These are phyloP conservation scores for Lepidocolaptes lacrymiger DNA, from an alignment of 2,797 vertebrate genomes.

Conservation along the genomic window DNA sequence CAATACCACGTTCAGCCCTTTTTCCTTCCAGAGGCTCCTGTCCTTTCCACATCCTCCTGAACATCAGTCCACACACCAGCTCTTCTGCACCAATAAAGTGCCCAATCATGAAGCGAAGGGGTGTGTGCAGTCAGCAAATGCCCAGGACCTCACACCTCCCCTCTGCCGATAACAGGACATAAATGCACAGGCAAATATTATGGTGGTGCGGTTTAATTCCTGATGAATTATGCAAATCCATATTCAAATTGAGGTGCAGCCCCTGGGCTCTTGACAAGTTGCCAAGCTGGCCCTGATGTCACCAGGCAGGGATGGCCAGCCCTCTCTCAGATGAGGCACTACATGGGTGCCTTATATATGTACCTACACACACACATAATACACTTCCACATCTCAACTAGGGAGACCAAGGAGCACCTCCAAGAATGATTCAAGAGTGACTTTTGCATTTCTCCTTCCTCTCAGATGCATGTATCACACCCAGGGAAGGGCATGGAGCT, in stretches of 20 bases:
- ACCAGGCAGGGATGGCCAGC: not conserved
- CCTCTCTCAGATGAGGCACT: not conserved
- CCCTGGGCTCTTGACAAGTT: slow-evolving; percentile 15
- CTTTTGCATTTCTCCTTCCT: not conserved
- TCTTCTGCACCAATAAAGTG: not conserved
- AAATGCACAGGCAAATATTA: not conserved
- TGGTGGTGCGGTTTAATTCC: not conserved
- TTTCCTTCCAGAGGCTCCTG: not conserved
- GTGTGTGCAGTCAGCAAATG: rapidly evolving
- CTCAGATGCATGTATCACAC: rapidly evolving
- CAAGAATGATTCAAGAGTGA: not conserved
- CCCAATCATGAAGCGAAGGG: rapidly evolving
- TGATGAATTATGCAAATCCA: slow-evolving; percentile 33
- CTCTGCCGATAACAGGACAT: not conserved
- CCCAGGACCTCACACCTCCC: not conserved
- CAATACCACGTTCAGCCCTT: not conserved
- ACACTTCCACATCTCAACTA: not conserved
- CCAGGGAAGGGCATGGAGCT: not conserved
- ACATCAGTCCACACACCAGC: rapidly evolving
- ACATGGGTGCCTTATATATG: rapidly evolving
- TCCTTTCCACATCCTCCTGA: not conserved
- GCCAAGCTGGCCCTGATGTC: not conserved
- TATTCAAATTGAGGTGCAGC: slow-evolving; percentile 17
- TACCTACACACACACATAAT: rapidly evolving
- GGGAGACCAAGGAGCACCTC: not conserved